Base-by-base conservation (phyloP, 2,888 invertebrate genomes). In the Drosophila silvestris region DNA sequence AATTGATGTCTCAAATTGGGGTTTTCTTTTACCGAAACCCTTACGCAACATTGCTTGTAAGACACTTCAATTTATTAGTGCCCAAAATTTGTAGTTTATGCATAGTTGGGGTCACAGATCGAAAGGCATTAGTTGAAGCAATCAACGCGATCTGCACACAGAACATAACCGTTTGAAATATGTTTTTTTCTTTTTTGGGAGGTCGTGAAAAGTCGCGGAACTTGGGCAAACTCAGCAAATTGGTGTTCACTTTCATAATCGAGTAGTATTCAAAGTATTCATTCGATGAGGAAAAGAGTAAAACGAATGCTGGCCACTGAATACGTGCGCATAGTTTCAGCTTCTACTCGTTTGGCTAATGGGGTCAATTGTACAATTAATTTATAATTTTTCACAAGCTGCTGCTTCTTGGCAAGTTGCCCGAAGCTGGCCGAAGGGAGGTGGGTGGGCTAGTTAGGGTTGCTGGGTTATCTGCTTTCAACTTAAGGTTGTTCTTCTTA, bases 311-410 rank as follows among this genome's bases (percentile, higher is more conserved):
- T 53, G 26, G 61, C 44, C 56, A 60, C 47, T 58, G 59, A 33
- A 63, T 39, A 33, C 63, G 52, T 51, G 51, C 57, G 41, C 77
- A 56, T 69, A 71, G 69, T 77, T 74, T 44, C 56, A 59, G 58
- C 39, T 59, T 60, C 51, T 66, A 65, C 62, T 52, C 62, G 67
- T 74, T 74, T 69, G 59, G 66, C 53, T 53, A 81, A 80, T 77
- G 65, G 80, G 89, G 86, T 85, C 82, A 85, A 85, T 80, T 88
- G 80, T 75, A 82, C 81, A 82, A 82, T 82, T 82, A 82, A 80
- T 78, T 82, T 73, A 83, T 82, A 81, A 80, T 73, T 83, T 74
- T 65, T 57, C 26, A 57, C 79, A 74, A 81, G 70, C 74, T 65
- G 57, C 12, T 44, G 51, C 37, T 53, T 50, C 64, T 60, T 68